A percentile compares a stretch with the other conserved stretches of the same genome.
Conservation (phyloP, 2,888 invertebrate genomes). For the Diarsia brunnea region DNA sequence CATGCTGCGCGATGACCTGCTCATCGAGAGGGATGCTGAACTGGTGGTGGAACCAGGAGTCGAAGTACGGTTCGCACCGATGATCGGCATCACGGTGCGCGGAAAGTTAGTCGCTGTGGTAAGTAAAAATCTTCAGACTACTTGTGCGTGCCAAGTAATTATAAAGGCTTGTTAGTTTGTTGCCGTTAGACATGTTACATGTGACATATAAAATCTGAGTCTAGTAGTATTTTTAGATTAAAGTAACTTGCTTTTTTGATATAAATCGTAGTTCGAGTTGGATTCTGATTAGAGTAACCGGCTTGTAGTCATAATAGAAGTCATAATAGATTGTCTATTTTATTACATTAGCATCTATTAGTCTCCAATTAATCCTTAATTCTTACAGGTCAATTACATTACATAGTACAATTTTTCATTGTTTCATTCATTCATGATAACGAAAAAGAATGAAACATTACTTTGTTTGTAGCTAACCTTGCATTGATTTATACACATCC, state of each 20-base stretch:
- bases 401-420: not conserved
- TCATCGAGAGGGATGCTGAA: conserved; percentile 94
- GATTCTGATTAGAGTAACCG: conserved; percentile 58
- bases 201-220: conserved; percentile 2
- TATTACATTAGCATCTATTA: conserved; percentile 7
- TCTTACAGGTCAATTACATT: not conserved
- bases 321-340: too few species aligned
- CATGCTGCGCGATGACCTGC: conserved; percentile 94
- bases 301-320: conserved; percentile 10
- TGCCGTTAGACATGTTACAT: conserved; percentile 30
- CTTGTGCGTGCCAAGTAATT: conserved; percentile 44
- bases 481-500: not conserved
- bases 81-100: conserved; percentile 97
- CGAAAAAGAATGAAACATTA: conserved; percentile 16
- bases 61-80: conserved; percentile 96
- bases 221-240: conserved; percentile 32
- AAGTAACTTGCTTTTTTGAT: conserved; percentile 2
- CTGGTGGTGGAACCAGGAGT: conserved; percentile 97
- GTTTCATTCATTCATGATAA: conserved; percentile 36
- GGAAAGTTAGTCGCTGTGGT: conserved; percentile 97
- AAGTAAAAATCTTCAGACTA: conserved; percentile 81
- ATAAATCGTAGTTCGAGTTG: conserved; percentile 21
- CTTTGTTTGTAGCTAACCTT: not conserved
- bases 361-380: conserved; percentile 13
- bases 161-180: conserved; percentile 37